Evolutionary conservation across 2,797 vertebrate genomes (phyloP), one percentile per base, ranked within the genome.

Genomic region (Chanos chanos): DNA sequence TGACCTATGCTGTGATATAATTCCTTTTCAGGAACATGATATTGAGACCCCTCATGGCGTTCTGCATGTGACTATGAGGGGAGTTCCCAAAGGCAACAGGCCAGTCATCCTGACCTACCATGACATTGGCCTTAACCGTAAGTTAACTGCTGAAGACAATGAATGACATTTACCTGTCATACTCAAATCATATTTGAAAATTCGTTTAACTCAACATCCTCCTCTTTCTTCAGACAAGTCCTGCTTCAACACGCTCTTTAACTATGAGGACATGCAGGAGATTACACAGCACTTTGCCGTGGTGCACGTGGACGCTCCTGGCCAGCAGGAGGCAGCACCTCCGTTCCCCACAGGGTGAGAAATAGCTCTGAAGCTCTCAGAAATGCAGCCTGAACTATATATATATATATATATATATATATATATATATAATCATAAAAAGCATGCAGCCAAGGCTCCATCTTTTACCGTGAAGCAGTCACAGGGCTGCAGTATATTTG

Each of bases 261-360:
- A 99, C 89, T 99, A 94, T 0, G 96, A 99, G 81, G 96, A 99
- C 78, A 99, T 99, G 96, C 93, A 93, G 66, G 95, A 99, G 80
- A 98, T 98, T 81, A 97, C 93, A 7, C 94, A 97, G 78, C 94
- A 98, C 83, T 99, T 99, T 71, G 92, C 94, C 0, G 94, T 98
- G 50, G 95, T 96, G 71, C 95, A 98, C 0, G 91, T 99, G 50
- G 96, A 99, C 22, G 94, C 96, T 0, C 96, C 96, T 1, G 95
- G 96, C 37, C 95, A 98, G 77, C 96, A 99, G 85, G 93, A 97
- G 78, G 92, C 83, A 2, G 93, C 94, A 0, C 92, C 96, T n/a
- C 89, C 94, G 8, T 99, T 97, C 77, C 96, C 95, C 31, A 88
- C 84, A 10, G 92, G 94, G 95, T 98, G 82, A 77, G 90, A 27